Percentiles rank a stretch among this genome's conserved stretches.
Conservation (phyloP, 2,113 vertebrate species). For the Rana temporaria region DNA sequence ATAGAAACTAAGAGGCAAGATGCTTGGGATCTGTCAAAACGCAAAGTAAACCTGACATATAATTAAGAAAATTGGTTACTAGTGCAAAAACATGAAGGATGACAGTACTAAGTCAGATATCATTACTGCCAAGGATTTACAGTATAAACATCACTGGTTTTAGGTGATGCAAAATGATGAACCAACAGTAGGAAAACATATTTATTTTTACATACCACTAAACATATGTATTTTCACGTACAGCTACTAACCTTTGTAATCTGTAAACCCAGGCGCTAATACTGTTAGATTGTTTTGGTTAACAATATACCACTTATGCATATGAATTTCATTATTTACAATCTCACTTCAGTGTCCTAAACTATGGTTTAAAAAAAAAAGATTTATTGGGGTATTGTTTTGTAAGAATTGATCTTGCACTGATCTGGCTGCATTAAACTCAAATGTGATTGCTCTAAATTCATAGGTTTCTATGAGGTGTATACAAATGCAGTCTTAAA, state of each 20-base stretch:
- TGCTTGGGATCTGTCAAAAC: conserved; percentile 55
- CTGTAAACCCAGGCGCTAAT: neutral
- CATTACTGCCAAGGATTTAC: conserved; percentile 38
- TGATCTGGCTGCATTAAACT: too few species aligned
- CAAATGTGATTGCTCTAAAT: too few species aligned
- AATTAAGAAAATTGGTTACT: conserved; percentile 57
- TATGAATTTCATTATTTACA: too few species aligned
- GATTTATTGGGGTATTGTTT: too few species aligned
- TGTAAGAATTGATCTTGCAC: too few species aligned
- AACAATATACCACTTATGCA: too few species aligned
- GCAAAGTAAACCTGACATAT: conserved; percentile 58
- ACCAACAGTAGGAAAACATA: neutral
- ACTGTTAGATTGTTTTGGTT: neutral
- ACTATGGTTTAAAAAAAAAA: too few species aligned
- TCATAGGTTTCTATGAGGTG: too few species aligned
- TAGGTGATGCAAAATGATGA: conserved; percentile 12
- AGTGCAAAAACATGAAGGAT: conserved; percentile 65
- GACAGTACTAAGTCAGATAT: conserved; percentile 61
- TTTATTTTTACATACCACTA: neutral
- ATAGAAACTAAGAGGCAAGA: conserved; percentile 2
- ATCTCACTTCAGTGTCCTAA: too few species aligned
- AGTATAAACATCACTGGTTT: conserved; percentile 29
- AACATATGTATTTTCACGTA: neutral
- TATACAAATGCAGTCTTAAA: too few species aligned
- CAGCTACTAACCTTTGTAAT: neutral